Base-by-base conservation (phyloP, 30 jellyfish, hydroid and myxozoan genomes). In the Turritopsis dohrnii region DNA sequence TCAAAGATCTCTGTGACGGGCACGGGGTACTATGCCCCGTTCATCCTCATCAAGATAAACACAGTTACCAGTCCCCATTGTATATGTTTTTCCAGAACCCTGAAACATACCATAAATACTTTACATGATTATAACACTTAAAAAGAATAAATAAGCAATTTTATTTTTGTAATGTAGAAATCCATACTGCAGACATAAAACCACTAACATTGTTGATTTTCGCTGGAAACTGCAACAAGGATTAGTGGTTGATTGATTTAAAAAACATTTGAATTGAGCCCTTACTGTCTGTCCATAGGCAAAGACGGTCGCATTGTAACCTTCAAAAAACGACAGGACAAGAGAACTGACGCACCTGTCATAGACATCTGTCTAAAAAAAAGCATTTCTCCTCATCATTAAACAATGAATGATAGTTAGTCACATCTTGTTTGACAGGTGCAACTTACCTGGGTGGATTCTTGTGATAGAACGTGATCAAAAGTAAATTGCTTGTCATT, bases 241-340 rank as follows among this genome's bases (percentile, higher is more conserved):
- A n/a, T n/a, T n/a, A n/a, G n/a, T n/a, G n/a, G n/a, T n/a, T n/a
- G n/a, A n/a, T n/a, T n/a, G n/a, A n/a, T n/a, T n/a, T n/a, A n/a
- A n/a, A n/a, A n/a, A n/a, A n/a, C n/a, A n/a, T n/a, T n/a, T 18
- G 22, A 69, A 69, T n/a, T 69, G 19, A 69, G 17, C 8, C 71
- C 96, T 52, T 79, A 94, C 99, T 0, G 99, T 94, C 66, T 94
- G 99, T 28, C 99, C 99, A 83, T 94, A 94, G 18, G 99, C 99
- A 89, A 94, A 84, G 17, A 94, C 97, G 13, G 99, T 88, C 19
- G 92, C 96, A 84, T 94, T 94, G 89, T 89, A 94, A 9, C 99
- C 99, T 74, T 89, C 94, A 81, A 94, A 86, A 80, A 94, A 94
- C 71, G 91, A 79, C 0, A 26, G 27, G 18, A 94, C 92, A 1